Percentiles rank a stretch among this genome's conserved stretches.
These are phyloP conservation scores for Myripristis jacobus DNA, from an alignment of 2,797 vertebrate genomes.

Conservation along the genomic window DNA sequence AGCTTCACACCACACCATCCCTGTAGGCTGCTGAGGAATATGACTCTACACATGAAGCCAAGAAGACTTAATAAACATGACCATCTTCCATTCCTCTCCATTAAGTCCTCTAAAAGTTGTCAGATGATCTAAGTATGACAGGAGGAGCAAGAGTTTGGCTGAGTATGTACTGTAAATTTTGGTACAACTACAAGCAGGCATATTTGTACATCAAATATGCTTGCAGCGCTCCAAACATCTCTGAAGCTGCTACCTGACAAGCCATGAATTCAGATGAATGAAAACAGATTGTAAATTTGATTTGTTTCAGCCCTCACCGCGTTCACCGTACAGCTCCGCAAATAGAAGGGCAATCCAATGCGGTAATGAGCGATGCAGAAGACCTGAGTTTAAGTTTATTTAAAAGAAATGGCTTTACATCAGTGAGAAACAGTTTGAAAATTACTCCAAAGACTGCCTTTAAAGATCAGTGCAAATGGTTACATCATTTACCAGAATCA, in stretches of 20 bases:
- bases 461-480: background rate
- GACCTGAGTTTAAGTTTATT: constrained; percentile 23
- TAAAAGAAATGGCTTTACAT: constrained; percentile 1
- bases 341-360: background rate
- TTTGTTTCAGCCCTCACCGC: constrained; percentile 52
- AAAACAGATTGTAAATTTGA: constrained; percentile 57
- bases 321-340: constrained; percentile 15
- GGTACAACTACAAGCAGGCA: constrained; percentile 55
- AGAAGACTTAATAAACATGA: constrained; percentile 79
- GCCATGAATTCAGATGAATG: constrained; percentile 42
- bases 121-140: constrained; percentile 56
- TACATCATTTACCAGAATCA: background rate
- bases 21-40: constrained; percentile 63
- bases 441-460: background rate
- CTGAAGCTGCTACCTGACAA: constrained; percentile 46
- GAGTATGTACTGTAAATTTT: constrained; percentile 65
- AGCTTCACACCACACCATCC: constrained; percentile 69
- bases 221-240: constrained; percentile 40
- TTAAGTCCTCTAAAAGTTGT: constrained; percentile 71
- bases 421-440: background rate
- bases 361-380: constrained; percentile 18
- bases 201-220: constrained; percentile 68
- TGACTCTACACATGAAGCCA: constrained; percentile 66
- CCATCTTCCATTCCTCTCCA: constrained; percentile 71
- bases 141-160: constrained; percentile 59